Base-by-base conservation (phyloP, 1,140 invertebrate species). In the Lucilia sericata region DNA sequence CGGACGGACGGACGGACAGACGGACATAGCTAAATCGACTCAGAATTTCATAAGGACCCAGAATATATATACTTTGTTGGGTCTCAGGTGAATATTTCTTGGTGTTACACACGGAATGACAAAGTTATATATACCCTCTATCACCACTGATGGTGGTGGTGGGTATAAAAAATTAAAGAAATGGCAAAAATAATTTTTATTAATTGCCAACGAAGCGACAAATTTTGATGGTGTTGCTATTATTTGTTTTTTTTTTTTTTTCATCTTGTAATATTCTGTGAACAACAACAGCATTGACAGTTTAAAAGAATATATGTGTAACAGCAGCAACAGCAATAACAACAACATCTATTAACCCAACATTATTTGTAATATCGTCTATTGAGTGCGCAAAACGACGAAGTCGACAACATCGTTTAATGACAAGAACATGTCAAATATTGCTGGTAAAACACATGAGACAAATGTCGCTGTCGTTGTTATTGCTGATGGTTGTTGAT, bases 381-480 rank as follows among this genome's bases (percentile, higher is more conserved):
- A n/a, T 55, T 42, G 42, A 55, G 51, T 14, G 13, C 4, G 12
- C 13, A 55, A 55, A 55, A 70, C 65, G 21, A 70, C 55, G 14
- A n/a, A 60, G 55, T n/a, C 42, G 42, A 80, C 76, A 80, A 80
- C 76, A 80, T 80, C 42, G 42, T 80, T 80, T 51, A 51, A 51
- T 80, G 76, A 80, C 76, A 80, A 80, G 42, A 25, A 80, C 76
- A 80, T 80, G 76, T 80, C 76, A 80, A 80, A 49, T 49, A 80
- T 25, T 51, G 42, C 76, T 80, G 76, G 47, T 80, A 80, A 80
- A 80, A 80, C 76, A 80, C 47, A 80, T 49, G 76, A 80, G 76
- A 80, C 76, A 80, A 80, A 80, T 80, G 76, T 80, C 42, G 76
- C 42, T 49, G 76, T 47, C 76, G 47, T 21, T 34, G 19, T n/a